These are phyloP conservation scores for Paratilapia polleni DNA, from an alignment of 2,113 vertebrate species.

Conservation along the genomic window DNA sequence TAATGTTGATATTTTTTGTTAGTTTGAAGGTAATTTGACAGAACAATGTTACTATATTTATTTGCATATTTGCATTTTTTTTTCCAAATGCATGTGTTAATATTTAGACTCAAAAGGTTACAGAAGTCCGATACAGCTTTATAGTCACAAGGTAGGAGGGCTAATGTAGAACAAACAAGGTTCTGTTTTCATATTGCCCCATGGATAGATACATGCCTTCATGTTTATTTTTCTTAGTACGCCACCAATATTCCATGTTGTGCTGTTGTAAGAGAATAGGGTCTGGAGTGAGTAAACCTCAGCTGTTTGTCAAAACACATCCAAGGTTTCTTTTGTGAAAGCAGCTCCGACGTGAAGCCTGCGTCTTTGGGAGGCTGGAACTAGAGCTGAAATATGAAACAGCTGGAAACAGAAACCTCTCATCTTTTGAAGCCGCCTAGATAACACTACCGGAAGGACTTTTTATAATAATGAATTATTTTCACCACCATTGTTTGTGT, in stretches of 20 bases:
- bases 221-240: neutral
- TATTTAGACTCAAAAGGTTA: neutral
- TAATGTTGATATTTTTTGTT: neutral
- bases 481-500: neutral
- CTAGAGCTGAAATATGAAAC: neutral
- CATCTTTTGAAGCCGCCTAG: neutral
- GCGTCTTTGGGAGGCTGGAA: neutral
- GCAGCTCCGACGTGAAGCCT: neutral
- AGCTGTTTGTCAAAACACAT: neutral
- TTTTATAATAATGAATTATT: neutral
- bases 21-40: neutral
- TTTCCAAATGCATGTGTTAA: neutral
- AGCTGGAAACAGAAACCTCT: neutral
- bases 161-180: neutral
- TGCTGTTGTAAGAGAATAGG: neutral
- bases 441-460: neutral
- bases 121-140: neutral
- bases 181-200: neutral
- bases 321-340: neutral
- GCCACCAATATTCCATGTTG: neutral
- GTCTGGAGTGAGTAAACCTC: neutral
- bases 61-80: neutral
- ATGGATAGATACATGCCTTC: neutral
- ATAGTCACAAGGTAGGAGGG: neutral
- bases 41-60: no score